phyloP scores from a whole-genome alignment of 2,797 vertebrate genomes.

The Coreius guichenoti region DNA sequence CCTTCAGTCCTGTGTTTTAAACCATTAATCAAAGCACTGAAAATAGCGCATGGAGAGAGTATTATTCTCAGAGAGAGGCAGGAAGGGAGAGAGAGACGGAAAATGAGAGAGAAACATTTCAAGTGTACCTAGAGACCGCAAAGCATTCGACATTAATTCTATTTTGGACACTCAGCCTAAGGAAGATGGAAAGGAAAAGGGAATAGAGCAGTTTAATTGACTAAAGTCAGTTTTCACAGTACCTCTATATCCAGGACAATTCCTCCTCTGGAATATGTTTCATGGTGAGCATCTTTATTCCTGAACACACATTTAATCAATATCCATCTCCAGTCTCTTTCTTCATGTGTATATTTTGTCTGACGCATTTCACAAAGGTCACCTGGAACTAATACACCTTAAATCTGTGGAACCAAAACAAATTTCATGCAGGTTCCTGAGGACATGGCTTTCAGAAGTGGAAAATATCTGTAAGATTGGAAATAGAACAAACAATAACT shows the following conservation, averaged over 20 bases:
- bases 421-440: constrained; percentile 2
- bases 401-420: constrained; percentile 24
- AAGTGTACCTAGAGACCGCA: constrained; percentile 51
- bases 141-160: constrained; percentile 55
- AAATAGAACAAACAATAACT: constrained; percentile 34
- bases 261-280: not conserved
- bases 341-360: not conserved
- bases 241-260: not conserved
- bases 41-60: constrained; percentile 51
- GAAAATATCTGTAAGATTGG: constrained; percentile 31
- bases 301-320: constrained; percentile 24
- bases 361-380: constrained; percentile 9
- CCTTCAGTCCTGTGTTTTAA: constrained; percentile 48
- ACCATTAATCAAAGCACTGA: constrained; percentile 59
- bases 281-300: constrained; percentile 4
- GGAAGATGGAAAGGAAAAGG: constrained; percentile 20
- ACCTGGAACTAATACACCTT: constrained; percentile 22
- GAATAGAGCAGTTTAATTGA: constrained; percentile 15
- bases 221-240: not conserved
- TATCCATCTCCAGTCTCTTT: constrained; percentile 9
- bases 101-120: constrained; percentile 36
- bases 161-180: constrained; percentile 50
- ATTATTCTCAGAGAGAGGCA: constrained; percentile 43
- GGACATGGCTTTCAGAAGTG: constrained; percentile 22
- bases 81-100: not conserved